Percentiles rank a stretch among this genome's conserved stretches.
Conservation (phyloP, 2,797 vertebrate species). For the Cirrhinus molitorella region DNA sequence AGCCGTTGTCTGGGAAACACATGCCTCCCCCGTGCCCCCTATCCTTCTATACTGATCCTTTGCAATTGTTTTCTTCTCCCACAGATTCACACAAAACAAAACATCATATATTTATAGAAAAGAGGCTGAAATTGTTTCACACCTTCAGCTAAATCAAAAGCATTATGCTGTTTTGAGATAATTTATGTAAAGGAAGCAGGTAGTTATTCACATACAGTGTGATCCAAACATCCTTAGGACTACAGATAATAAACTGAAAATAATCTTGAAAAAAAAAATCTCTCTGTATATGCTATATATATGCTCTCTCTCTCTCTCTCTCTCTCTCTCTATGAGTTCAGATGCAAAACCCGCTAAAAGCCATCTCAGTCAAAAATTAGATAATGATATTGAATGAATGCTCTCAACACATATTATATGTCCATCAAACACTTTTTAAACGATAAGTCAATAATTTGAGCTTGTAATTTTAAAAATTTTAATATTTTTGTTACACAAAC, state of each 20-base stretch:
- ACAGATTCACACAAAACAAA: constrained; percentile 40
- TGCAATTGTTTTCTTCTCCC: constrained; percentile 43
- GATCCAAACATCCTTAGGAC: neutral
- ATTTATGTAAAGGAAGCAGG: neutral
- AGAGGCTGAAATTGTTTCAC: constrained; percentile 13
- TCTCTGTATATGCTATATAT: too few relatives aligned
- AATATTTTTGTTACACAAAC: too few relatives aligned
- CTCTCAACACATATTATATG: too few relatives aligned
- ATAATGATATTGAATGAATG: too few relatives aligned
- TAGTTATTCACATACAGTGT: neutral
- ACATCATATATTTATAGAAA: constrained; percentile 39
- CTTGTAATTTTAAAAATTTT: too few relatives aligned
- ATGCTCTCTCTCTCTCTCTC: too few relatives aligned
- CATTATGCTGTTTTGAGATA: neutral
- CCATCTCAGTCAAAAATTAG: too few relatives aligned
- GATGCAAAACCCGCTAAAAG: too few relatives aligned
- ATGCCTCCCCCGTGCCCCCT: constrained; percentile 45
- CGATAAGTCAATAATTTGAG: too few relatives aligned
- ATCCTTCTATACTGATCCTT: constrained; percentile 51
- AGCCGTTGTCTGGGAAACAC: constrained; percentile 64
- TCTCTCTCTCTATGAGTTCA: too few relatives aligned
- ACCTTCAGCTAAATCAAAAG: constrained; percentile 23
- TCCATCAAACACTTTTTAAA: too few relatives aligned
- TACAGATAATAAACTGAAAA: neutral
- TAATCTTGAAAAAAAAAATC: neutral